A percentile compares a stretch with the other conserved stretches of the same genome.
phyloP scores from a whole-genome alignment of 2,797 vertebrate genomes.

The Mionectes olivaceus region DNA sequence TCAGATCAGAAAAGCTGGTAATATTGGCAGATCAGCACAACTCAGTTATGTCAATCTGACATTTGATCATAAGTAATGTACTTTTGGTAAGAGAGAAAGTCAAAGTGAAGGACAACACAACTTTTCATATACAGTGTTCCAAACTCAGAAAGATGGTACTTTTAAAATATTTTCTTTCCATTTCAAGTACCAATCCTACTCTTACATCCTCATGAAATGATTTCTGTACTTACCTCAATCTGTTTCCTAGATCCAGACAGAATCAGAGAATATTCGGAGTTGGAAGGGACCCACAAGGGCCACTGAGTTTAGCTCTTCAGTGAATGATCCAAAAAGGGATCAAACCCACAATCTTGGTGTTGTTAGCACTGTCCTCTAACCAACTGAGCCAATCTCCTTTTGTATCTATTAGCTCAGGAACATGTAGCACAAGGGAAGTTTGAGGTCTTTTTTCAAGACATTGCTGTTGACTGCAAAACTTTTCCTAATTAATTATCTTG shows the following conservation, averaged over 20 bases:
- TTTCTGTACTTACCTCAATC: background rate
- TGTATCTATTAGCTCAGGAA: background rate
- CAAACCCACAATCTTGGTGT: background rate
- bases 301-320: background rate
- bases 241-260: background rate
- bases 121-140: background rate
- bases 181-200: background rate
- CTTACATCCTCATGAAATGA: background rate
- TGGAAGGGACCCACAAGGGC: background rate
- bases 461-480: background rate
- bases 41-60: constrained; percentile 45
- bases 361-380: background rate
- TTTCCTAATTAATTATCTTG: background rate
- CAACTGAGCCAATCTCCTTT: background rate
- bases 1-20: constrained; percentile 59
- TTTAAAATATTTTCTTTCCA: background rate
- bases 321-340: background rate
- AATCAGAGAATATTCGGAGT: background rate
- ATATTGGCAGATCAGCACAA: constrained; percentile 57
- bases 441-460: fast-evolving
- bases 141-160: background rate
- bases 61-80: constrained; percentile 51
- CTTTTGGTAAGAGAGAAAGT: constrained; percentile 48
- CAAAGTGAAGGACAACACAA: constrained; percentile 38
- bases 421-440: background rate